Base-by-base conservation (phyloP, 2,797 vertebrate genomes). In the Hemitrygon akajei region DNA sequence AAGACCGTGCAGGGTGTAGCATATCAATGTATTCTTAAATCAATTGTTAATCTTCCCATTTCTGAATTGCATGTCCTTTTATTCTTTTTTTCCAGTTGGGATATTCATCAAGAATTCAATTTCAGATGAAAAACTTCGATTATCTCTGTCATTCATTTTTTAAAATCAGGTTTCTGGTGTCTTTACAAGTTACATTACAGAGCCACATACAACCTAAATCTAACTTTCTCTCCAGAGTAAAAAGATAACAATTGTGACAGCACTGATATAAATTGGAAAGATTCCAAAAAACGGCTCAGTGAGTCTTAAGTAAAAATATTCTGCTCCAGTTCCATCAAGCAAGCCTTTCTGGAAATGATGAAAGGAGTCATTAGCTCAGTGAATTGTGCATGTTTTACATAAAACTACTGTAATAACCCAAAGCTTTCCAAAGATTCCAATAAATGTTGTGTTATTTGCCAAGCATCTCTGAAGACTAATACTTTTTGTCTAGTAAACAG, bases 291-390 rank as follows among this genome's bases (percentile, higher is more conserved):
- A 75, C 37, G 10, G 66, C 91, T 92, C 66, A 76, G 71, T 93
- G 91, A 93, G 91, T 93, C 91, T 76, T 93, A 93, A 76, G 71
- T 56, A 93, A 93, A 93, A 93, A 93, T 75, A 93, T 76, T 93
- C 91, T 75, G 91, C 73, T 76, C 71, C 91, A 93, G 37, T 93
- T 93, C 91, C 71, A 56, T 93, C 91, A 75, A 89, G 91, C 91
- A 73, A 34, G 40, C 66, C 91, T 69, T 75, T 92, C 75, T 75
- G 91, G 91, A 37, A 92, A 56, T 75, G 71, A 92, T 92, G 91
- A 92, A 92, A 92, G 91, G 91, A 73, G 69, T 92, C 91, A 75
- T 75, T 89, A 89, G 66, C 86, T 89, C 86, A 89, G 60, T 25
- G 86, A 37, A 66, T 89, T 22, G 69, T 92, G 69, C 27, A 75